These are phyloP conservation scores for Alviniconcha marisindica DNA, from an alignment of 1,140 invertebrate species.

Conservation along the genomic window DNA sequence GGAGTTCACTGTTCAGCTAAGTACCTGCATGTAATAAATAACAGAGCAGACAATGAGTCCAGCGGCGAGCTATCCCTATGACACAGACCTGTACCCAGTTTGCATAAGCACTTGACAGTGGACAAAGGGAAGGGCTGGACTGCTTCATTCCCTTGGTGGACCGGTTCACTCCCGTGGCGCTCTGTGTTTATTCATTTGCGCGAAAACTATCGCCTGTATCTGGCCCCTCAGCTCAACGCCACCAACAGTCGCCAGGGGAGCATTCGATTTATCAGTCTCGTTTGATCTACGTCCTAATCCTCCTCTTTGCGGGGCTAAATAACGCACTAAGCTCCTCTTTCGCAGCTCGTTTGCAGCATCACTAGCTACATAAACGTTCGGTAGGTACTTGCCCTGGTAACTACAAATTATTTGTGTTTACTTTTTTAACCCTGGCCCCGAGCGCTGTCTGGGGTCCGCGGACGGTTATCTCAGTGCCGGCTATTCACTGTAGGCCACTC, in stretches of 20 bases:
- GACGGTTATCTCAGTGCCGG: background rate
- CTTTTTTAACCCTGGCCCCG: background rate
- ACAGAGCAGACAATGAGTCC: too few relatives aligned
- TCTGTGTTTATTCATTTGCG: background rate
- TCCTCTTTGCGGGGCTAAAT: background rate
- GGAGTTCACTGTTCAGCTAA: too few relatives aligned
- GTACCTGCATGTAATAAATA: too few relatives aligned
- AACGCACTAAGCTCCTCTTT: background rate
- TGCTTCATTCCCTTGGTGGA: too few relatives aligned
- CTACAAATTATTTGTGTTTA: background rate
- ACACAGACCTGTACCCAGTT: too few relatives aligned
- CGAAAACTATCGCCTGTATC: constrained; percentile 7
- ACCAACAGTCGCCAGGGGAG: background rate
- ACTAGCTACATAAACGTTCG: background rate
- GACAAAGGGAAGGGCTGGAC: too few relatives aligned
- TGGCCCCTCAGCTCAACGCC: background rate
- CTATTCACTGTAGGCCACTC: too few relatives aligned
- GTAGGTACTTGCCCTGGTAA: background rate
- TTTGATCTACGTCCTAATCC: background rate
- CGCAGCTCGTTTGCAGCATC: constrained; percentile 17
- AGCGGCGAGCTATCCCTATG: too few relatives aligned
- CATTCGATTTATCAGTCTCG: constrained; percentile 12
- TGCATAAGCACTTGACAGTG: too few relatives aligned
- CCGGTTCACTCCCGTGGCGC: background rate
- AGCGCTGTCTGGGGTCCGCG: background rate